Conservation (phyloP, 2,797 vertebrate species). For the Rhinogobio ventralis region DNA sequence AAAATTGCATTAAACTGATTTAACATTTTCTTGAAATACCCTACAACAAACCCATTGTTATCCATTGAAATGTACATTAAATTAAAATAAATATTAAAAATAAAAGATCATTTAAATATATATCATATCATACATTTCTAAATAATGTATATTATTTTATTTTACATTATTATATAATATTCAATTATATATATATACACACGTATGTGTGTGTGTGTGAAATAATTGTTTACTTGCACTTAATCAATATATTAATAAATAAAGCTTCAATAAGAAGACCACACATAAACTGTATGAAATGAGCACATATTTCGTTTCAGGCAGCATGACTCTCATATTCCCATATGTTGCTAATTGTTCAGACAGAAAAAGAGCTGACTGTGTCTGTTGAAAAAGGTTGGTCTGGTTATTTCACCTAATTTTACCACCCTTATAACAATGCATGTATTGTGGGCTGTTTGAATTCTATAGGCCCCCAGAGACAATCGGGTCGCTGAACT, state of each 20-base stretch:
- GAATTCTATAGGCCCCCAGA: conserved; percentile 81
- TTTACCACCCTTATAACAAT: conserved; percentile 67
- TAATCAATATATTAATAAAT: neutral
- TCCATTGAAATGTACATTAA: neutral
- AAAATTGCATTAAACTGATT: neutral
- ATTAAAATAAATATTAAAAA: neutral
- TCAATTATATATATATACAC: neutral
- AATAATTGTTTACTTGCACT: neutral
- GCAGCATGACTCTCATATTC: conserved; percentile 5
- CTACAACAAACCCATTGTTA: neutral
- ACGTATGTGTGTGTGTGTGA: neutral
- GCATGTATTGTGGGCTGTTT: conserved; percentile 70
- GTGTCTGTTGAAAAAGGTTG: conserved; percentile 58
- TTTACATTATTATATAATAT: neutral
- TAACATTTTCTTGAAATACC: neutral
- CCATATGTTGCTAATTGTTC: conserved; percentile 59
- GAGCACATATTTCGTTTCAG: neutral
- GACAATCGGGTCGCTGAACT: conserved; percentile 83
- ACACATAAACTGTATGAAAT: neutral
- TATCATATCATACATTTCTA: neutral
- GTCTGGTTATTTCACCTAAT: conserved; percentile 79
- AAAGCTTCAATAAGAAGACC: neutral
- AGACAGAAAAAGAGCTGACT: conserved; percentile 72
- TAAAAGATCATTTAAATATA: neutral
- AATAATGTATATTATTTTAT: neutral